These are phyloP conservation scores for Silurus aristotelis DNA, from an alignment of 2,797 vertebrate species.

Conservation along the genomic window DNA sequence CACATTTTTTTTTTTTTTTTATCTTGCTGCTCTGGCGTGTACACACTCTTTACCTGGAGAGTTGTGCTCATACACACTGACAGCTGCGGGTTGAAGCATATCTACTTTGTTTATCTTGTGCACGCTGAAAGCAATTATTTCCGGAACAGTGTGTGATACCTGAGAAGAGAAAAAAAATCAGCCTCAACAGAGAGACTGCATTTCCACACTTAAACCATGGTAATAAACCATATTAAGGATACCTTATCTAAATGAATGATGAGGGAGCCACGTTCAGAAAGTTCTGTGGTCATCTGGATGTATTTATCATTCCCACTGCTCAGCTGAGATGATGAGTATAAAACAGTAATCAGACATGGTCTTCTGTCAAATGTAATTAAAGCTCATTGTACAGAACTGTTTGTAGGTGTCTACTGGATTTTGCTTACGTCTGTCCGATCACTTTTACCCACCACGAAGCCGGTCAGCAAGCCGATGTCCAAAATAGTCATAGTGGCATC, in stretches of 20 bases:
- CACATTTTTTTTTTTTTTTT: too few relatives aligned
- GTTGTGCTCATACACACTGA: constrained; percentile 52
- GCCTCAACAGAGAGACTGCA: not conserved
- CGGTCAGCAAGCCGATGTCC: constrained; percentile 83
- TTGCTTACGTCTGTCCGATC: constrained; percentile 77
- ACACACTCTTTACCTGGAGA: constrained; percentile 25
- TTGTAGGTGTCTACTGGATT: not conserved
- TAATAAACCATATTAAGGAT: not conserved
- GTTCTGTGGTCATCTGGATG: constrained; percentile 70
- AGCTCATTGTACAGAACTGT: not conserved
- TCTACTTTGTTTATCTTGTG: constrained; percentile 42
- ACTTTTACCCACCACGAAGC: constrained; percentile 68
- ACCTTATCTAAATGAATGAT: constrained; percentile 86
- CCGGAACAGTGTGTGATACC: constrained; percentile 41
- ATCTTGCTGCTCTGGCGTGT: too few relatives aligned
- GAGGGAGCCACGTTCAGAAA: constrained; percentile 77
- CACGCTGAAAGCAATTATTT: constrained; percentile 48
- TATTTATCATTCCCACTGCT: constrained; percentile 67
- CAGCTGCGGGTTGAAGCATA: constrained; percentile 50
- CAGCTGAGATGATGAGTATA: constrained; percentile 64
- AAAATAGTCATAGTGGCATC: constrained; percentile 82
- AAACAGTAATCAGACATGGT: not conserved
- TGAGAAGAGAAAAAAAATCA: constrained; percentile 2
- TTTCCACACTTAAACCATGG: too few relatives aligned
- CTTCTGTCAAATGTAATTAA: too few relatives aligned